A percentile compares a stretch with the other conserved stretches of the same genome.
These are phyloP conservation scores for Myiozetetes cayanensis DNA, from an alignment of 2,113 vertebrate genomes.

Conservation along the genomic window DNA sequence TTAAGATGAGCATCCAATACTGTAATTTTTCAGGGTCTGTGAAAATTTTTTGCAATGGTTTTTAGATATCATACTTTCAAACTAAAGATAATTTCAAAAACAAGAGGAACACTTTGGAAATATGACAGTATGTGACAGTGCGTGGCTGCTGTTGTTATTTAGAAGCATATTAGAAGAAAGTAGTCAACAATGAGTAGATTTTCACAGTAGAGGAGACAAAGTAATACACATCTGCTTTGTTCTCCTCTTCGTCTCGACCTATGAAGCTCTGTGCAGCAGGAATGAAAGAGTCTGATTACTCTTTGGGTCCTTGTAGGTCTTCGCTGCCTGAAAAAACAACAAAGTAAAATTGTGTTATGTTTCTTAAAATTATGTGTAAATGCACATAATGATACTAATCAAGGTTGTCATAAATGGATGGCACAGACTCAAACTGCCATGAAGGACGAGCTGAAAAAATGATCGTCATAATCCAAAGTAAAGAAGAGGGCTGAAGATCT, in stretches of 20 bases:
- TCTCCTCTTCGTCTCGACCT: background rate
- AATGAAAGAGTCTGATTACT: background rate
- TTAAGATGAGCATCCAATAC: background rate
- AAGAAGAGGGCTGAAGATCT: background rate
- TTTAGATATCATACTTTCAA: background rate
- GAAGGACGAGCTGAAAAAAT: background rate
- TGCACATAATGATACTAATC: background rate
- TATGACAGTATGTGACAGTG: too few relatives aligned
- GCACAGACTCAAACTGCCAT: background rate
- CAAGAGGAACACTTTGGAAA: background rate
- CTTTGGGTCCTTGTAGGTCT: background rate
- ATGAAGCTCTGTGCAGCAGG: background rate
- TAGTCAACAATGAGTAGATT: rapidly evolving
- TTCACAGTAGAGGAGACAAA: background rate
- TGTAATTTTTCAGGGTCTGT: background rate
- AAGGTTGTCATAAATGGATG: background rate
- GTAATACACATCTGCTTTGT: background rate
- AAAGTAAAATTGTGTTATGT: background rate
- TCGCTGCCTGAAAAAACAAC: background rate
- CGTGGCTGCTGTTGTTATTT: background rate
- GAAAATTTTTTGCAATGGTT: background rate
- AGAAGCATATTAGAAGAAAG: background rate
- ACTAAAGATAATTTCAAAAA: background rate
- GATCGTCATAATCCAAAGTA: background rate
- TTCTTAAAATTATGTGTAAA: background rate